Base-by-base conservation (phyloP, 1,140 invertebrate species). In the Thrips palmi region DNA sequence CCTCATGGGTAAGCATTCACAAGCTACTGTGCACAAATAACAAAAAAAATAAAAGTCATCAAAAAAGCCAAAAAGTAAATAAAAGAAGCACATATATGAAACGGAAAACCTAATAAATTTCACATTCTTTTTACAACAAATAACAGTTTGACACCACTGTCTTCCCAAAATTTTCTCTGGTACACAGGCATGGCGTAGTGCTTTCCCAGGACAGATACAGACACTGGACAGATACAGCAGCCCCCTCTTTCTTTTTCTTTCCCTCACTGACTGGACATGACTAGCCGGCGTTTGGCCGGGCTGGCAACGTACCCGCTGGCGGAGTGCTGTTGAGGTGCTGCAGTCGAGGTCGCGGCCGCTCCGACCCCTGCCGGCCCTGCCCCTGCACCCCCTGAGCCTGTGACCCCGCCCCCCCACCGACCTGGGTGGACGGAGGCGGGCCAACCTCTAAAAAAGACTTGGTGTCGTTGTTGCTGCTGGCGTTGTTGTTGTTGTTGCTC, bases 391-490 rank as follows among this genome's bases (percentile, higher is more conserved):
- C 22, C 19, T 8, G 20, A 30, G 10, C 7, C 36, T 20, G n/a
- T 21, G 7, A 18, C 21, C 25, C 17, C 36, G 18, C 12, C 22
- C 5, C n/a, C 30, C n/a, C 14, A 17, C 11, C 17, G 12, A 10
- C 5, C 12, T 14, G 31, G 7, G 11, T 24, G 3, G 8, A 14
- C 31, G 10, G 14, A n/a, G 39, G 4, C 15, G 6, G n/a, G 58
- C 63, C 59, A 50, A 62, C 60, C 53, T 49, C 60, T 64, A 65
- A 66, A 68, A 65, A 65, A 65, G 58, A 55, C 55, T 54, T 52
- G 18, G 38, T n/a, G 28, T 30, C 42, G 36, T 25, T 45, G 43
- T 32, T 41, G 19, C 21, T 14, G 3, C 18, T 30, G 12, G 17
- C 29, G 10, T 19, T 28, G 12, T 20, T 19, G 27, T 15, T 24